Evolutionary conservation across 2,888 invertebrate species (phyloP).

Genomic region (Dolichomitus sp.): DNA sequence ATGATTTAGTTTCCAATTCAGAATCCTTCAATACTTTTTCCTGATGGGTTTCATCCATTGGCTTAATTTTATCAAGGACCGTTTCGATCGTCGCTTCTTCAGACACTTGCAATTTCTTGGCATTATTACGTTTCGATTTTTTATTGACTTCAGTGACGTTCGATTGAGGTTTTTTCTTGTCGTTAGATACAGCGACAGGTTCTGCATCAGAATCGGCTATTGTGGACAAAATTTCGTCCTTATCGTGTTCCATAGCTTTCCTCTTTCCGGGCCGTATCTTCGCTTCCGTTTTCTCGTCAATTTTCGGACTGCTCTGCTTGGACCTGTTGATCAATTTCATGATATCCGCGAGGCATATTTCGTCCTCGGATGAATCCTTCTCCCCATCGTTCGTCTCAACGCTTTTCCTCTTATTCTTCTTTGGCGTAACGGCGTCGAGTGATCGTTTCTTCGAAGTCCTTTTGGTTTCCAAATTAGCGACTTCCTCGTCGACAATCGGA

Average conservation of each 20-base stretch:
- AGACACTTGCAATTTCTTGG: constrained; percentile 17
- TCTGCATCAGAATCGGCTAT: not conserved
- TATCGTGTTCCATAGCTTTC: constrained; percentile 71
- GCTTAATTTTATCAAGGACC: constrained; percentile 2
- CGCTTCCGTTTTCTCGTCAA: constrained; percentile 48
- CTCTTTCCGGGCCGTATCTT: constrained; percentile 70
- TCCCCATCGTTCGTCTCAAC: constrained; percentile 69
- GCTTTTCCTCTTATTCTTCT: constrained; percentile 77
- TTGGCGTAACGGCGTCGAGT: constrained; percentile 75
- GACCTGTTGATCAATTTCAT: constrained; percentile 78
- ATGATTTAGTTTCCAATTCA: not conserved
- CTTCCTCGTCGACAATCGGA: not conserved
- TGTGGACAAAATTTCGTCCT: constrained; percentile 27
- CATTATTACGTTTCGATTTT: constrained; percentile 57
- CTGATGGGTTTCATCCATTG: not conserved
- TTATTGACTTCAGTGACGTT: constrained; percentile 54
- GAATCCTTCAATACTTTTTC: not conserved
- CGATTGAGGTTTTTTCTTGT: constrained; percentile 36
- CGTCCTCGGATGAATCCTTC: constrained; percentile 69
- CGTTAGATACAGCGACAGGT: constrained; percentile 1
- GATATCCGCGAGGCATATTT: constrained; percentile 77
- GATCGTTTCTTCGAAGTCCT: constrained; percentile 78
- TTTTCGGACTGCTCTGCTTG: constrained; percentile 55
- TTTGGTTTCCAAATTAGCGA: constrained; percentile 33
- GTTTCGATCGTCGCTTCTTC: constrained; percentile 19